Evolutionary conservation across 2,888 invertebrate species (phyloP).

Genomic region (Isotomurus palustris): DNA sequence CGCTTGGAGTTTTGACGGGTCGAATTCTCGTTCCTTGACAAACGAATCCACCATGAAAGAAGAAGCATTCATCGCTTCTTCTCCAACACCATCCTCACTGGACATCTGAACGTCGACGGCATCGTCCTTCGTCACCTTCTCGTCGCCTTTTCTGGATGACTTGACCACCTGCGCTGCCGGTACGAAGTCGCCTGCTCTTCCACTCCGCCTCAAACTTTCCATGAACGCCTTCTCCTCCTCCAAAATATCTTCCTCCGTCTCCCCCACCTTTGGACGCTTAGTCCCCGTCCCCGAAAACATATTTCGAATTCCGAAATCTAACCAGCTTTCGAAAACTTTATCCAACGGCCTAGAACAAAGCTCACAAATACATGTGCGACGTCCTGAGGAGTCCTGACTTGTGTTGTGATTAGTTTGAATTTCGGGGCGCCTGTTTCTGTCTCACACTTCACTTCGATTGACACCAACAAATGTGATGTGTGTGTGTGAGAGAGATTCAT

Average conservation of each 20-base stretch:
- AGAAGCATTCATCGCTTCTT: too few species aligned
- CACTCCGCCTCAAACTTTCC: conserved; percentile 49
- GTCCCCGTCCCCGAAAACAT: conserved; percentile 60
- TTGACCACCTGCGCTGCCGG: conserved; percentile 5
- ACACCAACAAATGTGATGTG: too few species aligned
- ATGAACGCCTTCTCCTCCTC: conserved; percentile 69
- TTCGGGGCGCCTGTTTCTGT: too few species aligned
- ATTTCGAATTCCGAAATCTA: conserved; percentile 24
- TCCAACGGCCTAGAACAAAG: not conserved
- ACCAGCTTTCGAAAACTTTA: not conserved
- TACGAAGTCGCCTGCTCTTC: not conserved
- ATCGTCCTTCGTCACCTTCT: not conserved
- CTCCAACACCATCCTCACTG: not conserved
- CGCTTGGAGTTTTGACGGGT: conserved; percentile 15
- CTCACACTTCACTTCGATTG: too few species aligned
- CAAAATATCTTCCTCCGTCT: conserved; percentile 69
- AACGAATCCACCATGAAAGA: not conserved
- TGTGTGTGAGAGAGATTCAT: too few species aligned
- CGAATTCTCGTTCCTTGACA: conserved; percentile 21
- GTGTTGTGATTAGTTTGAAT: too few species aligned
- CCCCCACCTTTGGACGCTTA: conserved; percentile 62
- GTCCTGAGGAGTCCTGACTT: too few species aligned
- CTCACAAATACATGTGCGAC: too few species aligned
- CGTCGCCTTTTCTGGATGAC: not conserved
- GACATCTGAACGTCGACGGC: not conserved